These are phyloP conservation scores for Lasioglossum calceatum DNA, from an alignment of 2,888 invertebrate genomes.

Conservation along the genomic window DNA sequence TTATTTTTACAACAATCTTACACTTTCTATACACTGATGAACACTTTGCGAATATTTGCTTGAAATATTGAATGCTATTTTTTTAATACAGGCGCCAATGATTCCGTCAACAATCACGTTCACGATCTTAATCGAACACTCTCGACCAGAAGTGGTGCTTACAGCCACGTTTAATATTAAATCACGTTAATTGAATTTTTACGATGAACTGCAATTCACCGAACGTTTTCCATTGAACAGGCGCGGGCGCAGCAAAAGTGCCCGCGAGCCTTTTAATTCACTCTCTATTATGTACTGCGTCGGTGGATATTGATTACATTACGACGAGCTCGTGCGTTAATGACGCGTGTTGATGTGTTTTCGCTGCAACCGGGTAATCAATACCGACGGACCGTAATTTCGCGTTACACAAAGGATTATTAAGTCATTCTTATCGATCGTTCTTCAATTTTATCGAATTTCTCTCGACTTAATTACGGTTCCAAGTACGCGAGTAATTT, in stretches of 20 bases:
- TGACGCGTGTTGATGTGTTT: constrained; percentile 45
- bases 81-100: background rate
- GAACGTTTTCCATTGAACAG: constrained; percentile 3
- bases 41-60: background rate
- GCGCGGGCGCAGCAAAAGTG: constrained; percentile 12
- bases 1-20: no score
- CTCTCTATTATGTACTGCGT: constrained; percentile 25
- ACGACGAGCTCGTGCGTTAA: constrained; percentile 39
- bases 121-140: background rate
- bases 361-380: constrained; percentile 35
- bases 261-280: constrained; percentile 37
- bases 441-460: background rate
- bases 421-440: background rate
- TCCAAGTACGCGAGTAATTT: background rate
- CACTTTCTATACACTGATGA: background rate
- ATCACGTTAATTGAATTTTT: background rate
- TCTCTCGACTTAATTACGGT: background rate
- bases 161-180: background rate
- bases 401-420: constrained; percentile 9
- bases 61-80: background rate
- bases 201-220: background rate
- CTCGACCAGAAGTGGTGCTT: background rate
- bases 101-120: background rate
- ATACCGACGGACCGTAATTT: constrained; percentile 21
- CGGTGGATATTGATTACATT: constrained; percentile 47